A percentile compares a stretch with the other conserved stretches of the same genome.
Evolutionary conservation across 2,113 vertebrate genomes (phyloP).

Genomic region (Brachypteracias leptosomus): DNA sequence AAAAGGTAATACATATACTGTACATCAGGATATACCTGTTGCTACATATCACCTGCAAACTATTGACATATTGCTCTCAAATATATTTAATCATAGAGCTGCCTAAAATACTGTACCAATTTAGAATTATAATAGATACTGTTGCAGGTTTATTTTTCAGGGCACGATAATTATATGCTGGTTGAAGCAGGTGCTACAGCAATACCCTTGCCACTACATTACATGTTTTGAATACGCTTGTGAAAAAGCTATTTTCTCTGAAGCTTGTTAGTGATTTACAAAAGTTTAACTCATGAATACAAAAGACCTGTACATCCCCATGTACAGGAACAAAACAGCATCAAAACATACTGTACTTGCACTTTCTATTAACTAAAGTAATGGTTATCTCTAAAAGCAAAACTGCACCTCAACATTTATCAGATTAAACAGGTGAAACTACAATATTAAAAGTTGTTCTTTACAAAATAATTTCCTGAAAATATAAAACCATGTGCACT

Average conservation of each 20-base stretch:
- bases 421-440: slow-evolving; percentile 75
- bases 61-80: slow-evolving; percentile 71
- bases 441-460: slow-evolving; percentile 80
- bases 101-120: slow-evolving; percentile 66
- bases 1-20: slow-evolving; percentile 62
- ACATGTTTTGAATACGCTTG: slow-evolving; percentile 11
- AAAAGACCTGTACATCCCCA: slow-evolving; percentile 65
- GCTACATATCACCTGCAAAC: slow-evolving; percentile 70
- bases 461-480: slow-evolving; percentile 83
- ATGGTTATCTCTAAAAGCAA: slow-evolving; percentile 73
- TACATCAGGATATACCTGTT: slow-evolving; percentile 64
- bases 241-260: slow-evolving; percentile 52
- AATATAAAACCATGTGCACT: slow-evolving; percentile 82
- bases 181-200: slow-evolving; percentile 58
- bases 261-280: slow-evolving; percentile 63
- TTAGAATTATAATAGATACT: slow-evolving; percentile 38
- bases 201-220: slow-evolving; percentile 46
- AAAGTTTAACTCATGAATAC: slow-evolving; percentile 61
- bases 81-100: slow-evolving; percentile 63
- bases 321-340: slow-evolving; percentile 70
- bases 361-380: slow-evolving; percentile 70
- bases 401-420: slow-evolving; percentile 70
- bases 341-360: slow-evolving; percentile 65
- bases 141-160: slow-evolving; percentile 57
- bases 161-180: slow-evolving; percentile 45